These are phyloP conservation scores for Tethea ocularis DNA, from an alignment of 2,888 invertebrate species.

Conservation along the genomic window DNA sequence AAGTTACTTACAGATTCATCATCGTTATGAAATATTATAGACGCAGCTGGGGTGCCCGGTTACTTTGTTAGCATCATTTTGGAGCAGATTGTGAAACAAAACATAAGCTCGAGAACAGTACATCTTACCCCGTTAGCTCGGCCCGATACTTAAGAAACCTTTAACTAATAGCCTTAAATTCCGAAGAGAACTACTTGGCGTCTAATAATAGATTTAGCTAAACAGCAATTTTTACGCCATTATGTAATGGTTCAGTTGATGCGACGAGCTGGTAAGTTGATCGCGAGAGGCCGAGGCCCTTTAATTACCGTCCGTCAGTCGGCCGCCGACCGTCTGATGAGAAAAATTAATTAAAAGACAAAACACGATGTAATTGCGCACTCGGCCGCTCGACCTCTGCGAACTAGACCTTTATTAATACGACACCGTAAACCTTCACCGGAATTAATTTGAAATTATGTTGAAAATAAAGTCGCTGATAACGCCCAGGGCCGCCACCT, in stretches of 20 bases:
- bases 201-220: too few species aligned
- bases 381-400: constrained; percentile 4
- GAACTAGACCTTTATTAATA: constrained; percentile 9
- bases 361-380: constrained; percentile 9
- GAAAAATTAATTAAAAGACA: constrained; percentile 8
- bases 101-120: too few species aligned
- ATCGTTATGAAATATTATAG: too few species aligned
- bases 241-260: neutral
- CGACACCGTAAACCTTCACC: neutral
- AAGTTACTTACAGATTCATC: too few species aligned
- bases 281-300: neutral
- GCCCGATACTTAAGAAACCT: too few species aligned
- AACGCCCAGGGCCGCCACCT: neutral
- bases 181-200: too few species aligned
- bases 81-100: too few species aligned
- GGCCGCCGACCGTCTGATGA: neutral
- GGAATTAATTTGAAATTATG: neutral
- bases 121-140: too few species aligned
- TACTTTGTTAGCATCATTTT: too few species aligned
- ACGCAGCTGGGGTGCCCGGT: too few species aligned
- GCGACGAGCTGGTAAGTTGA: neutral
- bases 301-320: neutral
- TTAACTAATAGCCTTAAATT: too few species aligned
- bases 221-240: neutral
- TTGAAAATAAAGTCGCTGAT: neutral